Conservation (phyloP, 2,113 vertebrate species). For the Misgurnus anguillicaudatus region DNA sequence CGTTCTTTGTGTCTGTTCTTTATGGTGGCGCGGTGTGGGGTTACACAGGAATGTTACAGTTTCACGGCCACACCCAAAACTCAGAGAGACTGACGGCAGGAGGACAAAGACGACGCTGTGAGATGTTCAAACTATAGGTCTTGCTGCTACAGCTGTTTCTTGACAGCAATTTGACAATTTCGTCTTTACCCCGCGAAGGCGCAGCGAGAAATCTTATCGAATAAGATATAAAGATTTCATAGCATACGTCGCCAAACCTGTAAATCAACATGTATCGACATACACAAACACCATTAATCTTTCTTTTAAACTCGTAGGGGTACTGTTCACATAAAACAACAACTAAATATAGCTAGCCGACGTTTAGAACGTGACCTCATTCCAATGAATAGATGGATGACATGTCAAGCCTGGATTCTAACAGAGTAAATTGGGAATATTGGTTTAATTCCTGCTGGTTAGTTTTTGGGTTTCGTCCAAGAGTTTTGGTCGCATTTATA, state of each 20-base stretch:
- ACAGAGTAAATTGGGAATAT: conserved; percentile 15
- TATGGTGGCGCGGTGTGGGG: conserved; percentile 61
- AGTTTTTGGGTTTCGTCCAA: conserved; percentile 1
- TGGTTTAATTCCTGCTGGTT: conserved; percentile 9
- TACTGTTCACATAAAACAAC: neutral
- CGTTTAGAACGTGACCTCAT: neutral
- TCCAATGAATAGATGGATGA: neutral
- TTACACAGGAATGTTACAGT: conserved; percentile 66
- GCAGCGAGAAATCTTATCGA: neutral
- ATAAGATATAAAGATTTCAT: neutral
- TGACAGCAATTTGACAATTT: conserved; percentile 38
- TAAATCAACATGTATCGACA: neutral
- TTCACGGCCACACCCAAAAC: conserved; percentile 62
- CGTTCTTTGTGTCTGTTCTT: conserved; percentile 24
- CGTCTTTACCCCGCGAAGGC: neutral
- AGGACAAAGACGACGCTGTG: conserved; percentile 59
- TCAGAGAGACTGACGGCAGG: conserved; percentile 50
- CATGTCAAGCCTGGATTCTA: neutral
- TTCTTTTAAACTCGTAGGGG: neutral
- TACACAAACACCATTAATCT: conserved; percentile 8
- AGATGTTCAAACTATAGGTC: conserved; percentile 23
- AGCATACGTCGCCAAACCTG: neutral
- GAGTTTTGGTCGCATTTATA: conserved; percentile 26
- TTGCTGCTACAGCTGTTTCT: conserved; percentile 32
- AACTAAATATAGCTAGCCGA: neutral